Evolutionary conservation across 2,888 invertebrate species (phyloP).

Genomic region (Opisthograptis luteolata): DNA sequence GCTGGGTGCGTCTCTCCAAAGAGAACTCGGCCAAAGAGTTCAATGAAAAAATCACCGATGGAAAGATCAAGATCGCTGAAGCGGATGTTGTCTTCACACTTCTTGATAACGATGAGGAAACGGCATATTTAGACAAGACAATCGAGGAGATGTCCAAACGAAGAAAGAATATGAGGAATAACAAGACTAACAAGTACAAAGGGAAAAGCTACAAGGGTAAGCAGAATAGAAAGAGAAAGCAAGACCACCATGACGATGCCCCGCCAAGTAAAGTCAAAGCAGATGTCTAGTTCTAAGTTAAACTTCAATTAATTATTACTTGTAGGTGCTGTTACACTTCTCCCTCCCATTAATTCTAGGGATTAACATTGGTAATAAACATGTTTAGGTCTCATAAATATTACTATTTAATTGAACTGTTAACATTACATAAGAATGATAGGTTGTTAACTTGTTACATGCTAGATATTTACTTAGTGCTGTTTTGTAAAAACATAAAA

Average conservation of each 20-base stretch:
- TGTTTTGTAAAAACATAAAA: too few relatives aligned
- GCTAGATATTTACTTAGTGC: too few relatives aligned
- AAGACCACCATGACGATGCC: conserved; percentile 56
- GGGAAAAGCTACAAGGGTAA: conserved; percentile 57
- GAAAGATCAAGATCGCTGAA: conserved; percentile 83
- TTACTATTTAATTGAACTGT: too few relatives aligned
- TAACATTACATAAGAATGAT: too few relatives aligned
- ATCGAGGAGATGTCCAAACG: conserved; percentile 85
- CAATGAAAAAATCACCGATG: conserved; percentile 85
- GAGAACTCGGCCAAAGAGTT: conserved; percentile 88
- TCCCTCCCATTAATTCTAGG: background rate
- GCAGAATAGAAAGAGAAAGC: conserved; percentile 58
- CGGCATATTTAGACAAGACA: conserved; percentile 86
- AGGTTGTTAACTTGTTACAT: too few relatives aligned
- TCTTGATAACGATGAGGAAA: conserved; percentile 90
- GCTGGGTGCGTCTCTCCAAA: conserved; percentile 88
- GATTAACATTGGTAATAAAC: background rate
- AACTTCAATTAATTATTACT: background rate
- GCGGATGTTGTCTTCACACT: conserved; percentile 81
- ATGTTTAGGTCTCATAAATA: background rate
- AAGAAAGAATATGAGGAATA: conserved; percentile 75
- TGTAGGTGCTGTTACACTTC: conserved; percentile 12
- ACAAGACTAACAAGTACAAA: conserved; percentile 60
- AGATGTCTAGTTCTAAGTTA: conserved; percentile 51
- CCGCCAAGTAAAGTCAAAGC: conserved; percentile 59